phyloP scores from a whole-genome alignment of 2,797 vertebrate species.

The Parambassis ranga region DNA sequence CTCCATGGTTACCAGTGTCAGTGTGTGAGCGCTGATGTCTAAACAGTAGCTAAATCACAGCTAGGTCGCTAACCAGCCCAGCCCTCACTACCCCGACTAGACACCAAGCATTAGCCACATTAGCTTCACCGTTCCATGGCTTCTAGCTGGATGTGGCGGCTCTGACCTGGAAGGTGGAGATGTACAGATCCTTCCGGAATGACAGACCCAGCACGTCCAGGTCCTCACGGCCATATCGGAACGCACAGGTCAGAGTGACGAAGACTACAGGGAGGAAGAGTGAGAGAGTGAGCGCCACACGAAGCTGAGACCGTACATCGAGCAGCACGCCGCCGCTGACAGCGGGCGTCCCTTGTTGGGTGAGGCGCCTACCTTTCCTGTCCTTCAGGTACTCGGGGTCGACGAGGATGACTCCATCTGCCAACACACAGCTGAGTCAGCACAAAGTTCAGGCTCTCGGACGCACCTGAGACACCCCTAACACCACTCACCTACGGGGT shows the following conservation, averaged over 20 bases:
- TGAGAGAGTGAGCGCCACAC: background rate
- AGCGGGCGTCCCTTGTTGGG: too few relatives aligned
- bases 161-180: slow-evolving; percentile 87
- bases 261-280: slow-evolving; percentile 81
- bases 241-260: slow-evolving; percentile 95
- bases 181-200: slow-evolving; percentile 95
- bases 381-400: slow-evolving; percentile 92
- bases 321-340: too few relatives aligned
- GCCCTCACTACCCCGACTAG: too few relatives aligned
- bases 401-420: slow-evolving; percentile 89
- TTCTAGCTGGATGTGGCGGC: too few relatives aligned
- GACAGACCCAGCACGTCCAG: slow-evolving; percentile 95
- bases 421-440: background rate
- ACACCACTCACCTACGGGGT: slow-evolving; percentile 85
- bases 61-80: too few relatives aligned
- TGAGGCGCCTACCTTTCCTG: slow-evolving; percentile 87
- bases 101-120: too few relatives aligned
- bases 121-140: too few relatives aligned
- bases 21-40: too few relatives aligned
- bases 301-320: too few relatives aligned
- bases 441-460: background rate
- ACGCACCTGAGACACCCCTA: too few relatives aligned
- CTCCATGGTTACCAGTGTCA: too few relatives aligned
- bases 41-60: too few relatives aligned
- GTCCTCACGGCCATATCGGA: slow-evolving; percentile 95